Evolutionary conservation across 1,140 invertebrate species (phyloP), one percentile per base, ranked within the genome.

Genomic region (Drosophila cardini): DNA sequence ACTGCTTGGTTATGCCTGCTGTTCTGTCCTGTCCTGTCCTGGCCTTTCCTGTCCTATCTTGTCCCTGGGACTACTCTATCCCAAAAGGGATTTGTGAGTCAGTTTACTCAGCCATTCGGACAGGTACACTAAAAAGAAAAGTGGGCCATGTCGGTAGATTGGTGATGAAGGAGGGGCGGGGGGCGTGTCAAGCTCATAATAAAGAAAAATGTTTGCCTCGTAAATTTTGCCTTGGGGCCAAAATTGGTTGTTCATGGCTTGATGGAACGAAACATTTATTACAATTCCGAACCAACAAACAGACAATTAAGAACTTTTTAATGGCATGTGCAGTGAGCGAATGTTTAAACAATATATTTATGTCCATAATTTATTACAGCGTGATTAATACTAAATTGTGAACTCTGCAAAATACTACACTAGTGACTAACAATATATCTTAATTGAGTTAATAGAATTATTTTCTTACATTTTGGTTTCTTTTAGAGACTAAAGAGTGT

Each of bases 1-100:
- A 72, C 70, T 76, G 72, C 81, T 80, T 76, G 81, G 78, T 85
- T 84, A 80, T 77, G 71, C 34, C 73, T 78, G 62, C 32, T n/a
- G n/a, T n/a, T 3, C 21, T 26, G 2, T 26, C 21, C 21, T 26
- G 4, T 26, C 4, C 21, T 26, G 21, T 26, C 13, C 62, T n/a
- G n/a, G n/a, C n/a, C n/a, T n/a, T n/a, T n/a, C 4, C 21, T 26
- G 2, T 26, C 21, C 21, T 26, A 4, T 26, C 4, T 5, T 26
- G 21, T 26, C 13, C 62, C 53, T 65, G 60, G 72, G 75, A 76
- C 60, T 78, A 45, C 40, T 16, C 18, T 62, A 11, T 48, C 16
- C 42, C 40, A 45, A 57, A 62, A 34, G 43, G 67, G 67, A 70
- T 70, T 74, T 74, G 42, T 55, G 52, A 21, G 30, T 13, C 18